A percentile compares a stretch with the other conserved stretches of the same genome.
Conservation (phyloP, 2,113 vertebrate species). For the Corythaeola cristata region DNA sequence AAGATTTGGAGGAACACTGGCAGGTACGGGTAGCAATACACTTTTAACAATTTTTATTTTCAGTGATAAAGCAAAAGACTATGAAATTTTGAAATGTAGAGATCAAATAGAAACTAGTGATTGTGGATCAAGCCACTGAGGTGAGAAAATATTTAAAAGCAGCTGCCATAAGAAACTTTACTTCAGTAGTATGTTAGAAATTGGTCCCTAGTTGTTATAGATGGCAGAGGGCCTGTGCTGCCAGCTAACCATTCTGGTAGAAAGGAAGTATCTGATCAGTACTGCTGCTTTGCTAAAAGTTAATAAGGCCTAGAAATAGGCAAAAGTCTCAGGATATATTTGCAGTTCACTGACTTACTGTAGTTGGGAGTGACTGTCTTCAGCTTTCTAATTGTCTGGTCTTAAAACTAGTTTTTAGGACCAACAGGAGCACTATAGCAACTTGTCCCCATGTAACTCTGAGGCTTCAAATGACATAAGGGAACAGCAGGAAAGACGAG, state of each 20-base stretch:
- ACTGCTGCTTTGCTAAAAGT: neutral
- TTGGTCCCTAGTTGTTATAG: neutral
- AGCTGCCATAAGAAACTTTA: neutral
- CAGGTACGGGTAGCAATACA: slow-evolving; percentile 79
- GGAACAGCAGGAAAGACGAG: neutral
- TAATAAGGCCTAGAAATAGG: neutral
- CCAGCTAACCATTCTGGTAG: neutral
- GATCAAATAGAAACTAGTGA: neutral
- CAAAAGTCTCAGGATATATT: neutral
- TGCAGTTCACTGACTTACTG: neutral
- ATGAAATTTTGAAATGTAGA: neutral
- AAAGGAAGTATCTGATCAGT: neutral
- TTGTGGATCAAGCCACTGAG: neutral
- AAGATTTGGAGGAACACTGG: slow-evolving; percentile 96
- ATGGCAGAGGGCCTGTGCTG: neutral
- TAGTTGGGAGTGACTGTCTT: neutral
- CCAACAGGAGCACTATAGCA: neutral
- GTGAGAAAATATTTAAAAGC: neutral
- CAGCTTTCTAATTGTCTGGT: neutral
- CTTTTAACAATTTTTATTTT: neutral
- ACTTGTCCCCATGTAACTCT: neutral
- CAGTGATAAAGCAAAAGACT: neutral
- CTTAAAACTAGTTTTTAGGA: neutral
- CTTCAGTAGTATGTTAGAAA: neutral
- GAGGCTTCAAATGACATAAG: neutral